Evolutionary conservation across 2,888 invertebrate genomes (phyloP).

Genomic region (Schizaphis graminum): DNA sequence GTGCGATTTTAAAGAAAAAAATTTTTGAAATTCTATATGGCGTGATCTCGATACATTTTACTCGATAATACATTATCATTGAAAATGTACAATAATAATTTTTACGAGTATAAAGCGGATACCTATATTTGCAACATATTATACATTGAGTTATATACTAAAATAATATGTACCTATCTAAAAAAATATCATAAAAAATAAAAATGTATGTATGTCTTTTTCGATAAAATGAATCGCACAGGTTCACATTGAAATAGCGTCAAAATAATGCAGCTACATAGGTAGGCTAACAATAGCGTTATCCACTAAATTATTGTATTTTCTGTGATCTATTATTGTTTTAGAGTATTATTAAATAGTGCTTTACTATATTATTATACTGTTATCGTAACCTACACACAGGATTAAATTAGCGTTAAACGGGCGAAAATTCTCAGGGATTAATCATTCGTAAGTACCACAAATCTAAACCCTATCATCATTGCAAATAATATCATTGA

Average conservation of each 20-base stretch:
- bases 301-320: neutral
- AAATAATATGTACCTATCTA: neutral
- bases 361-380: neutral
- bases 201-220: neutral
- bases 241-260: neutral
- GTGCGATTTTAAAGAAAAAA: neutral
- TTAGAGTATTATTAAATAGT: neutral
- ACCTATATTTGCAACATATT: neutral
- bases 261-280: neutral
- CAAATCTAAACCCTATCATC: neutral
- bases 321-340: neutral
- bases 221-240: neutral
- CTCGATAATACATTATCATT: neutral
- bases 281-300: neutral
- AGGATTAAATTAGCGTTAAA: neutral
- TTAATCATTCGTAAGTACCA: neutral
- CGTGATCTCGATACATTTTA: neutral
- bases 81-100: neutral
- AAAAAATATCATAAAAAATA: neutral
- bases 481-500: neutral
- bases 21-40: neutral
- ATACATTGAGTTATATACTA: neutral
- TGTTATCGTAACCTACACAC: neutral
- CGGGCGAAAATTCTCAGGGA: neutral
- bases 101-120: neutral